Conservation (phyloP, 92 coral and sea anemone species). For the Pocillopora meandrina region DNA sequence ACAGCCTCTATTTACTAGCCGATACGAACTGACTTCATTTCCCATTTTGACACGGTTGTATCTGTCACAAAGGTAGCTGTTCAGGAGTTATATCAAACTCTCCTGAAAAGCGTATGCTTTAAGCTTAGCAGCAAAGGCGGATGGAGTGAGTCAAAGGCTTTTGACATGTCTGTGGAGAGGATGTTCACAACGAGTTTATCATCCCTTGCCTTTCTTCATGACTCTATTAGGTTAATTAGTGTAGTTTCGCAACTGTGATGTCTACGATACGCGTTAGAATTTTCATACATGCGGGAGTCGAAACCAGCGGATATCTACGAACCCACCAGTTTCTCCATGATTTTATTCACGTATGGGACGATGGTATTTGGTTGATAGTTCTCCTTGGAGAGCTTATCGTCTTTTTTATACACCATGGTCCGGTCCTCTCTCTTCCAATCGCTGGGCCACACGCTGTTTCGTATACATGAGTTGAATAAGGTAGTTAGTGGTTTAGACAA, state of each 20-base stretch:
- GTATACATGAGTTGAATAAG: neutral
- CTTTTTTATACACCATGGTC: neutral
- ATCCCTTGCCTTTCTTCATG: constrained; percentile 1
- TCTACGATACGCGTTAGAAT: neutral
- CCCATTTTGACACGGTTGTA: neutral
- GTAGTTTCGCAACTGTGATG: constrained; percentile 9
- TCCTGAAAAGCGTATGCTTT: constrained; percentile 3
- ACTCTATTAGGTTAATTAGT: neutral
- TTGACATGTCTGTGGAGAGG: constrained; percentile 17
- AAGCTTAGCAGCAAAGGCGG: neutral
- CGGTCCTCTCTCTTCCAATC: neutral
- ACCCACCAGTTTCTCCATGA: neutral
- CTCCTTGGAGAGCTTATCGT: neutral
- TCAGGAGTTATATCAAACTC: neutral
- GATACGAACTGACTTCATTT: neutral
- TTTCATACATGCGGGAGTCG: constrained; percentile 15
- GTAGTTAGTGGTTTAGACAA: constrained; percentile 5
- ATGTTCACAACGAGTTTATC: neutral
- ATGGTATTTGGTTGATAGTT: neutral
- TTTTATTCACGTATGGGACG: neutral
- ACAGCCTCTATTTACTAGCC: constrained; percentile 2
- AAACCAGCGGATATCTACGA: constrained; percentile 10
- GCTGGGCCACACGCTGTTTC: neutral
- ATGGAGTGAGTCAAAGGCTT: neutral
- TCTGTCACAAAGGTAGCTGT: neutral